Evolutionary conservation across 2,113 vertebrate genomes (phyloP).

Genomic region (Mugil cephalus): DNA sequence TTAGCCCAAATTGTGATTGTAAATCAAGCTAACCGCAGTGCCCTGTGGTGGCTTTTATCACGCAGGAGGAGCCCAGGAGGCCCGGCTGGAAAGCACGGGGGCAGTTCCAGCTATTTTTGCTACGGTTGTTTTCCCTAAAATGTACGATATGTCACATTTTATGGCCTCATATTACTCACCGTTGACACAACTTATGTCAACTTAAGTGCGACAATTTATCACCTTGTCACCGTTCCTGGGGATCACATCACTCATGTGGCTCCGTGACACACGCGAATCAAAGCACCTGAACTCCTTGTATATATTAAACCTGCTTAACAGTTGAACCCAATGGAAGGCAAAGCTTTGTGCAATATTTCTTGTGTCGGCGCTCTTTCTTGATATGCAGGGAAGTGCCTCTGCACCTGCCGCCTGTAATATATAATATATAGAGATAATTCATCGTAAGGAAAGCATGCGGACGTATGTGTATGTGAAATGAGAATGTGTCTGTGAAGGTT

Average conservation of each 20-base stretch:
- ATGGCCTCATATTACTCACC: slow-evolving; percentile 51
- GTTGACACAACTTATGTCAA: slow-evolving; percentile 39
- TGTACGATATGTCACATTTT: slow-evolving; percentile 26
- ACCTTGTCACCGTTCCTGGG: slow-evolving; percentile 35
- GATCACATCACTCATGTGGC: slow-evolving; percentile 45
- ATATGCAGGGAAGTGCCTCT: neutral
- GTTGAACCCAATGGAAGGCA: neutral
- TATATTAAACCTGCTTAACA: slow-evolving; percentile 11
- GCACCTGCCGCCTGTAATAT: neutral
- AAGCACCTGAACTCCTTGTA: neutral
- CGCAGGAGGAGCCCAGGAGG: neutral
- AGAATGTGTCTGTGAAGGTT: too few relatives aligned
- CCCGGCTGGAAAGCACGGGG: neutral
- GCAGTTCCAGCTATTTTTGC: slow-evolving; percentile 25
- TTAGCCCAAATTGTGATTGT: slow-evolving; percentile 34
- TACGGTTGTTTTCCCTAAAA: slow-evolving; percentile 45
- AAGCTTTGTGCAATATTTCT: slow-evolving; percentile 4
- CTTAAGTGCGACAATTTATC: slow-evolving; percentile 36
- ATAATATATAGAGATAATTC: neutral
- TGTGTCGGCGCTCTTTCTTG: neutral
- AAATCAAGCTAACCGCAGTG: slow-evolving; percentile 26
- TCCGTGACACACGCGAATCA: slow-evolving; percentile 22
- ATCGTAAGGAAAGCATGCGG: neutral
- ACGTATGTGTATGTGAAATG: too few relatives aligned
- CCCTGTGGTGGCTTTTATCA: slow-evolving; percentile 5